phyloP scores from a whole-genome alignment of 2,113 vertebrate genomes.

The Saguinus imperator region DNA sequence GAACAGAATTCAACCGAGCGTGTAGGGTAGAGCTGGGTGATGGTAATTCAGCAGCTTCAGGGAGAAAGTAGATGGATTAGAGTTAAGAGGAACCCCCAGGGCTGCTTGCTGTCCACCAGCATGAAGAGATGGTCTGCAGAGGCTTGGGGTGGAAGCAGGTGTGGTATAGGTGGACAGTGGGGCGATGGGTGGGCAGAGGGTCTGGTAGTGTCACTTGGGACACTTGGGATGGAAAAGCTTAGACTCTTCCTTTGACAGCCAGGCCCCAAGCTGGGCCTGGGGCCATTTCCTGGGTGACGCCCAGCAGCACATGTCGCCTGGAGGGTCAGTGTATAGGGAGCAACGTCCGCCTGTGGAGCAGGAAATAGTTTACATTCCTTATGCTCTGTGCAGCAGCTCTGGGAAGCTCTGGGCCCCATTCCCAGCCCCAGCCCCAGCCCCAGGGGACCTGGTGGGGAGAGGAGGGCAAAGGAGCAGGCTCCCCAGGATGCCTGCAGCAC shows the following conservation, averaged over 20 bases:
- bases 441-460: slow-evolving; percentile 55
- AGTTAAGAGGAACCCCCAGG: neutral
- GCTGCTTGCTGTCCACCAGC: neutral
- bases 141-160: neutral
- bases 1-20: neutral
- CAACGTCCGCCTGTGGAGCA: slow-evolving; percentile 69
- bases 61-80: neutral
- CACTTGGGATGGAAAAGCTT: neutral
- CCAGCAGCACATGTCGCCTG: neutral
- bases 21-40: neutral
- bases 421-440: slow-evolving; percentile 49
- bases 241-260: neutral
- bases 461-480: neutral
- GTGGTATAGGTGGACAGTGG: neutral
- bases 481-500: neutral
- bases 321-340: slow-evolving; percentile 66
- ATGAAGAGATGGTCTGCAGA: neutral
- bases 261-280: neutral
- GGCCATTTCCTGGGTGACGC: slow-evolving; percentile 69
- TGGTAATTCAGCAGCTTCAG: neutral
- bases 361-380: slow-evolving; percentile 84
- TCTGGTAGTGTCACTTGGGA: neutral
- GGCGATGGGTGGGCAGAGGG: neutral
- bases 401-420: slow-evolving; percentile 63
- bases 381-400: slow-evolving; percentile 65